Base-by-base conservation (phyloP, 2,888 invertebrate genomes). In the Lasius fuliginosus region DNA sequence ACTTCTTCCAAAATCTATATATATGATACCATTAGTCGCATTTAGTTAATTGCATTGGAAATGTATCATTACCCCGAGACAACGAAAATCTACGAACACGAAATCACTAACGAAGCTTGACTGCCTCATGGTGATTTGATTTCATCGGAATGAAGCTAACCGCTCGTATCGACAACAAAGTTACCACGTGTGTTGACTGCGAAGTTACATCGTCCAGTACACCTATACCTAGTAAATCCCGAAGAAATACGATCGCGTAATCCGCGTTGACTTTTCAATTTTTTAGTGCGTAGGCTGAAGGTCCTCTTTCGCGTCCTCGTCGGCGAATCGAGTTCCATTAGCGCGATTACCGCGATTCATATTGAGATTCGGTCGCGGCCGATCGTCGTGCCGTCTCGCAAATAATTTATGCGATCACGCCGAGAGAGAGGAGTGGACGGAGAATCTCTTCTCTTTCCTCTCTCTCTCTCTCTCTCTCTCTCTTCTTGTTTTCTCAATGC, bases 301-400 rank as follows among this genome's bases (percentile, higher is more conserved):
- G 46, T 46, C n/a, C 71, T 71, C 68, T 81, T 53, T 53, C 56
- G 71, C 64, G 46, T 77, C 81, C 81, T 40, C 46, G 49, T 68
- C 82, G 82, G 83, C 86, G 86, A 90, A 90, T 90, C 90, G 88
- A 86, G 88, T 90, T 90, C 88, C 89, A 90, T 90, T 90, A 89
- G 86, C 89, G 69, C 89, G 89, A 90, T 90, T 90, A 90, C 87
- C 76, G 85, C 89, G 90, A 90, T 90, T 89, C 90, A 83, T 83
- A 83, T 85, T 76, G 85, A 62, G 83, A 75, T 74, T 85, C 73
- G 58, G 73, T 60, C 79, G 58, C 42, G 36, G 60, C 36, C 58
- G 73, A 74, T 74, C 82, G 75, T 84, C 81, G 82, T 83, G 84
- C 87, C 85, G 85, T 83, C 79, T 87, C 87, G 85, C 85, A 86